These are phyloP conservation scores for Erannis defoliaria DNA, from an alignment of 2,888 invertebrate genomes.

Conservation along the genomic window DNA sequence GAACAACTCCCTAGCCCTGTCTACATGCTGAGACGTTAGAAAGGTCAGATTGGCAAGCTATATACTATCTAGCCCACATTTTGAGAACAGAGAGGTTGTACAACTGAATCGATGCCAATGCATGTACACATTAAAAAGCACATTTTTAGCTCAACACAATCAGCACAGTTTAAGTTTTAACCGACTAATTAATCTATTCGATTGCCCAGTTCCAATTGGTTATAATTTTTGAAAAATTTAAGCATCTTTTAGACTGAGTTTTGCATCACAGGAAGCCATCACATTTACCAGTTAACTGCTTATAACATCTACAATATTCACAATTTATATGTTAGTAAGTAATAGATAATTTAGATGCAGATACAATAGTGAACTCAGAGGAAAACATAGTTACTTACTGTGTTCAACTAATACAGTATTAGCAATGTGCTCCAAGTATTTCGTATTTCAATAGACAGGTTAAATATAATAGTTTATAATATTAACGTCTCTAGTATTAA, in stretches of 20 bases:
- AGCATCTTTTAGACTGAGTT: constrained; percentile 68
- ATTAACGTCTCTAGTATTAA: constrained; percentile 58
- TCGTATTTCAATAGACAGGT: constrained; percentile 67
- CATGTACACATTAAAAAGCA: constrained; percentile 70
- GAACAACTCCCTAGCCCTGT: too few species aligned
- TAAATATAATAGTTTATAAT: constrained; percentile 56
- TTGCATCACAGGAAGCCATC: constrained; percentile 78
- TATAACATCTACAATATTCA: constrained; percentile 51
- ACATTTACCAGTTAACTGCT: constrained; percentile 61
- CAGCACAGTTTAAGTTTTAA: constrained; percentile 70
- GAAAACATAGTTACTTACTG: constrained; percentile 55
- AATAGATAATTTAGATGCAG: constrained; percentile 55
- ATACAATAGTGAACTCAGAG: constrained; percentile 50
- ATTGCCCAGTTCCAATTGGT: constrained; percentile 56
- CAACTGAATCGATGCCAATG: neutral
- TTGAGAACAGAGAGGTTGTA: too few species aligned
- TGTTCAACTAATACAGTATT: constrained; percentile 77
- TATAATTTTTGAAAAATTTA: constrained; percentile 55
- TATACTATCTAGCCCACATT: too few species aligned
- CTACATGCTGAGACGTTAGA: too few species aligned
- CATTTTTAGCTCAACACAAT: constrained; percentile 76
- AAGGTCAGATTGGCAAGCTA: too few species aligned
- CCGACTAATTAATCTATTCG: constrained; percentile 42
- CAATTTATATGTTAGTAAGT: constrained; percentile 45
- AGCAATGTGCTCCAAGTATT: constrained; percentile 68